These are phyloP conservation scores for Steinernema scapterisci DNA, from an alignment of 2,888 invertebrate genomes.

Conservation along the genomic window DNA sequence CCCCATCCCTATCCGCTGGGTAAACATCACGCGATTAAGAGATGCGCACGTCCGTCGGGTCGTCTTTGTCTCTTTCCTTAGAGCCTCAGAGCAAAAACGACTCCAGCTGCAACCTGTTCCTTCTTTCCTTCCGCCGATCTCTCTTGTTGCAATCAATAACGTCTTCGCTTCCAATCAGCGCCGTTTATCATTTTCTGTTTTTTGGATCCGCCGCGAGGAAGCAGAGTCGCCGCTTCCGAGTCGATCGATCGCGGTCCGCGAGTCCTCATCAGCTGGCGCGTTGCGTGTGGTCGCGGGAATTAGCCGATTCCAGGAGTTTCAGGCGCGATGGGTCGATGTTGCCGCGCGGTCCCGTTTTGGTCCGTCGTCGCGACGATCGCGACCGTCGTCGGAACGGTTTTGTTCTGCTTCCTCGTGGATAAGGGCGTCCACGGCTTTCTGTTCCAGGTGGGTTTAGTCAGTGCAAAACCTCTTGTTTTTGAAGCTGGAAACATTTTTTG, in stretches of 20 bases:
- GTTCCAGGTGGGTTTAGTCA: slow-evolving; percentile 2
- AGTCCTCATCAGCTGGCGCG: not conserved
- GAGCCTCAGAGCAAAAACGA: too few species aligned
- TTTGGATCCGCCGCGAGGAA: not conserved
- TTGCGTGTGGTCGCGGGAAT: not conserved
- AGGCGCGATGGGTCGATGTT: not conserved
- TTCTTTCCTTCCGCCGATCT: too few species aligned
- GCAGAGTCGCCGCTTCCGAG: not conserved
- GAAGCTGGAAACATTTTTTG: too few species aligned
- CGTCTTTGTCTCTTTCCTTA: too few species aligned
- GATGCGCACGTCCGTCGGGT: not conserved
- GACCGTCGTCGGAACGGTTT: not conserved
- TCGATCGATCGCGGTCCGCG: not conserved
- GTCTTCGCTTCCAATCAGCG: too few species aligned
- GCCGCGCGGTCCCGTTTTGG: not conserved
- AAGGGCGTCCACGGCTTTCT: slow-evolving; percentile 12
- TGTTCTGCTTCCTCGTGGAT: not conserved
- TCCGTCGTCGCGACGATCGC: not conserved
- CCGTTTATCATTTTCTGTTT: too few species aligned
- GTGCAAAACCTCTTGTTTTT: too few species aligned
- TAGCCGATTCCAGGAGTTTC: not conserved
- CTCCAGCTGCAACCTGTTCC: too few species aligned
- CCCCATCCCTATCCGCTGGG: not conserved
- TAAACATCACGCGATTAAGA: not conserved
- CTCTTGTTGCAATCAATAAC: too few species aligned